phyloP scores from a whole-genome alignment of 2,113 vertebrate species.

The Hipposideros armiger region DNA sequence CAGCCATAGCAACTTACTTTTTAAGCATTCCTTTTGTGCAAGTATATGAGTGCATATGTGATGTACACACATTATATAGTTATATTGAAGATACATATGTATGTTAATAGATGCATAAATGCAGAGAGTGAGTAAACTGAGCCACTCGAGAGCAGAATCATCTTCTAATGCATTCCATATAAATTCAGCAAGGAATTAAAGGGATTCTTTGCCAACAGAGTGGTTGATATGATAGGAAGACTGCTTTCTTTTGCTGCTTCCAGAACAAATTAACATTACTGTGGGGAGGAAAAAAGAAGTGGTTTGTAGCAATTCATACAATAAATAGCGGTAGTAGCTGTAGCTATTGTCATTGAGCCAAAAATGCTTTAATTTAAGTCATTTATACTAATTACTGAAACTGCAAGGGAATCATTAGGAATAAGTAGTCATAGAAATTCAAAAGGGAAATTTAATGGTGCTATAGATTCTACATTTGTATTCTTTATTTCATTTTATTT shows the following conservation, averaged over 20 bases:
- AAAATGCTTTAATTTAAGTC: conserved; percentile 75
- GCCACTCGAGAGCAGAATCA: conserved; percentile 21
- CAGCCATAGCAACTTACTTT: background rate
- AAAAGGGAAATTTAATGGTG: conserved; percentile 55
- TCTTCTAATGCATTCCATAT: conserved; percentile 26
- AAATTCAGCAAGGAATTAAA: conserved; percentile 65
- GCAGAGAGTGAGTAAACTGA: background rate
- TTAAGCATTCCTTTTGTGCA: background rate
- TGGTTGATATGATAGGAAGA: conserved; percentile 68
- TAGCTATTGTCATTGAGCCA: conserved; percentile 65
- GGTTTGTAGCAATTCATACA: conserved; percentile 38
- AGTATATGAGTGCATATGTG: background rate
- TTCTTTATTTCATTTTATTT: conserved; percentile 66
- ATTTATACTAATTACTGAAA: conserved; percentile 71
- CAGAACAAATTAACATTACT: conserved; percentile 73
- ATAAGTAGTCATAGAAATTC: conserved; percentile 66
- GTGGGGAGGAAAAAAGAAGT: conserved; percentile 48
- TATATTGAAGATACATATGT: background rate
- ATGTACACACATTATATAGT: background rate
- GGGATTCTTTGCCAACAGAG: conserved; percentile 48
- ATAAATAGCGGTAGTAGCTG: conserved; percentile 66
- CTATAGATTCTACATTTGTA: conserved; percentile 48
- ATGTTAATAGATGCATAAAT: conserved; percentile 36
- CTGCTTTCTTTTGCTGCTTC: conserved; percentile 27
- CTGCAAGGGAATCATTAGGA: conserved; percentile 60